These are phyloP conservation scores for Hestina assimilis DNA, from an alignment of 1,140 invertebrate genomes.

Conservation along the genomic window DNA sequence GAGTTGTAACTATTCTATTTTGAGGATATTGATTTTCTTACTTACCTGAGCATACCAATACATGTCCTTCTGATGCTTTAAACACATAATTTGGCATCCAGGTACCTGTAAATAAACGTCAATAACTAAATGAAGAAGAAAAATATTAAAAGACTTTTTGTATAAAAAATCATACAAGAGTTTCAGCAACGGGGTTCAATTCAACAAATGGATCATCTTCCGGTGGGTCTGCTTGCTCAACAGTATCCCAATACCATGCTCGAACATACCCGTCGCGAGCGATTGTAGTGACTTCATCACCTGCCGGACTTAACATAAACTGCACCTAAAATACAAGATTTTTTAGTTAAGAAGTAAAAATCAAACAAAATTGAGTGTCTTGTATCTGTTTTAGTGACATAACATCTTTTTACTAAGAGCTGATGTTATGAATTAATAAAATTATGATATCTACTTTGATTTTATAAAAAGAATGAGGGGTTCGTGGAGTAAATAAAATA, in stretches of 20 bases:
- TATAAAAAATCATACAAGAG: constrained; percentile 39
- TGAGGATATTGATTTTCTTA: too few relatives aligned
- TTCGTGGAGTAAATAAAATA: too few relatives aligned
- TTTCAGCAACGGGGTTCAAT: constrained; percentile 90
- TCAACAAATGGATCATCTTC: constrained; percentile 88
- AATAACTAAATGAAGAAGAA: not conserved
- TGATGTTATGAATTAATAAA: too few relatives aligned
- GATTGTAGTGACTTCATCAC: constrained; percentile 80
- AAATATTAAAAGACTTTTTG: not conserved
- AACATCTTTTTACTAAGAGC: too few relatives aligned
- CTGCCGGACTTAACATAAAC: constrained; percentile 63
- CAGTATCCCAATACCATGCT: constrained; percentile 92
- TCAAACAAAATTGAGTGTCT: not conserved
- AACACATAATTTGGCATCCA: constrained; percentile 71
- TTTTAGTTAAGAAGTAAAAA: not conserved
- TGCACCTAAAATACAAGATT: constrained; percentile 46
- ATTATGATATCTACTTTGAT: too few relatives aligned
- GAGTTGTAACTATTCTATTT: too few relatives aligned
- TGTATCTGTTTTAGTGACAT: not conserved
- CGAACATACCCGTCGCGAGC: constrained; percentile 90
- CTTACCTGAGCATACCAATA: constrained; percentile 87
- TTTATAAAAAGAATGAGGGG: too few relatives aligned
- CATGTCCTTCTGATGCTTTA: constrained; percentile 66
- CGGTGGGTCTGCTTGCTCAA: constrained; percentile 88
- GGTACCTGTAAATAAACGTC: constrained; percentile 72